Evolutionary conservation across 2,113 vertebrate species (phyloP), one percentile per base, ranked within the genome.

Genomic region (Pantherophis guttatus): DNA sequence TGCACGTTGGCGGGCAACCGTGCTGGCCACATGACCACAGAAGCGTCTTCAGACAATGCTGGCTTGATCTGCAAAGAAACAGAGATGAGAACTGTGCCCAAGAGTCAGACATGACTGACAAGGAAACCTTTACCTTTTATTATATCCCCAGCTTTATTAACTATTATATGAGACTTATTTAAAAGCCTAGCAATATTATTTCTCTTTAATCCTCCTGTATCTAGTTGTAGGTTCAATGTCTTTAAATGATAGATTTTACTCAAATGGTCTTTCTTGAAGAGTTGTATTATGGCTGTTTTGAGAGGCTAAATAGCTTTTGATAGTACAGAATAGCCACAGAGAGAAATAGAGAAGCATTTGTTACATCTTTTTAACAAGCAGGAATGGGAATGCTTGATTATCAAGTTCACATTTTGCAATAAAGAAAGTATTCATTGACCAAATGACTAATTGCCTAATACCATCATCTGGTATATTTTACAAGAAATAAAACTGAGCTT

Each of bases 201-300:
- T 48, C 8, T 53, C 2, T 55, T 92, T 89, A n/a, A 89, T 50
- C 5, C 44, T 81, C 57, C 13, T 55, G 58, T 58, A 24, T 24
- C n/a, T n/a, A 86, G n/a, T 54, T 86, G 29, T 86, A 50, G 13
- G 7, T 23, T 91, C 93, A 95, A 2, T 15, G 7, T 65, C 8
- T 92, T 62, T 15, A 59, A 57, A 7, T 19, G 89, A 39, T 62
- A 8, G 57, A 9, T 95, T 94, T 88, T 75, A 8, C 33, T 8
- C 90, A 57, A 86, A 85, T 23, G 33, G 0, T 59, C 58, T 91
- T 95, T 94, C 91, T 91, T 93, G 15, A 65, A 55, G 90, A 92
- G 26, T 48, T 91, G 2, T 55, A 81, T 53, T 92, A 50, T 92
- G 92, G 5, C 10, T 92, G 19, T 57, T 62, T 39, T 94, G 55